Base-by-base conservation (phyloP, 2,113 vertebrate genomes). In the Cinclus cinclus region DNA sequence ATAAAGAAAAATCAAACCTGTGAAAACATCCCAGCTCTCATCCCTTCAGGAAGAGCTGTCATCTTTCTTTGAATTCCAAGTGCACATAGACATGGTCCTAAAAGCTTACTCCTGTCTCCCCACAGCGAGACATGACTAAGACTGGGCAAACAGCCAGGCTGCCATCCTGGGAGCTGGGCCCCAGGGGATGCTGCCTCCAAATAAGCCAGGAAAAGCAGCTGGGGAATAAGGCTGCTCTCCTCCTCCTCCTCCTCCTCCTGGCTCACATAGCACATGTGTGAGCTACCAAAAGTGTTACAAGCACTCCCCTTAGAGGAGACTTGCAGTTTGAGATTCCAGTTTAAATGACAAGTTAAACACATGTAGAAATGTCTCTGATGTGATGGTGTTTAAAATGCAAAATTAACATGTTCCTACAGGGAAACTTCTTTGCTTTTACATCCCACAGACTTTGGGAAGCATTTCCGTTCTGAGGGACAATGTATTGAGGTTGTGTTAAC, bases 301-400 rank as follows among this genome's bases (percentile, higher is more conserved):
- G 94, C 53, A 83, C 95, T 94, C 90, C 94, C 92, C 93, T 94
- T 94, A 92, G 95, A 95, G 92, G 92, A 92, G 64, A 93, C 15
- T 75, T 65, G 88, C 20, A 27, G 80, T 68, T 68, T 39, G 69
- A 89, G 68, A 37, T 60, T 65, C 49, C 35, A 35, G 15, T 75
- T 67, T 58, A 86, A 94, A 92, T 7, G 31, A 59, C 76, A 86
- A 60, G 56, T 31, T 64, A 71, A 88, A 60, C 33, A 53, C 65
- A 82, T 17, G 53, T 62, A 89, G 69, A 83, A 89, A 71, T 64
- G 60, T 19, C 58, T 87, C 65, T 56, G 74, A 83, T 33, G 55
- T 86, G 50, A 35, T 5, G 10, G 52, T 20, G 19, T 79, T 81
- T 87, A 65, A 95, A 92, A 83, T 37, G 41, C 28, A 81, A 52